Percentiles rank a stretch among this genome's conserved stretches.
phyloP scores from a whole-genome alignment of 2,113 vertebrate species.

The Anhinga rufa region DNA sequence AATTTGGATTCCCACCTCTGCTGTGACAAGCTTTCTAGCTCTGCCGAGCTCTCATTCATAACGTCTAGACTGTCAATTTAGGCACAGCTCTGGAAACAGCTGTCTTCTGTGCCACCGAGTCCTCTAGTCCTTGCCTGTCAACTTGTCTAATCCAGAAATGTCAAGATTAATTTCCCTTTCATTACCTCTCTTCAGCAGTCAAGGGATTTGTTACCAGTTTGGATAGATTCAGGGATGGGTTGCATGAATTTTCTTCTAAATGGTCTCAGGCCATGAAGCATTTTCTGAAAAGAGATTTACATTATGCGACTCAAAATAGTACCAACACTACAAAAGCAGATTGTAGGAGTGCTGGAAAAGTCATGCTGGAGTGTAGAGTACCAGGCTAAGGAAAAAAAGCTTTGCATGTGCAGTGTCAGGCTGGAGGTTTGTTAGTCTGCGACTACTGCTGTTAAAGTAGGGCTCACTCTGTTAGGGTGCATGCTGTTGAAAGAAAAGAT shows the following conservation, averaged over 20 bases:
- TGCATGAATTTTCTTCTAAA: neutral
- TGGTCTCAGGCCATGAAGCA: neutral
- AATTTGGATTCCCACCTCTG: neutral
- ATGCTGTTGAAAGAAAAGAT: neutral
- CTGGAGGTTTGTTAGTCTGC: neutral
- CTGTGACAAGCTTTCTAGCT: neutral
- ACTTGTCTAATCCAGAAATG: neutral
- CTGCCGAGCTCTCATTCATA: neutral
- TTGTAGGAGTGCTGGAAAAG: neutral
- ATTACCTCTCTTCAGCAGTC: neutral
- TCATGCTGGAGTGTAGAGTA: neutral
- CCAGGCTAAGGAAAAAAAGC: neutral
- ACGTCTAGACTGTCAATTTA: neutral
- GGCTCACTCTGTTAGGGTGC: neutral
- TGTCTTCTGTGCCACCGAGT: neutral
- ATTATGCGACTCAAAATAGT: neutral
- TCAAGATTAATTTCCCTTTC: neutral
- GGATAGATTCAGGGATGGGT: neutral
- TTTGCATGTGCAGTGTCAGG: neutral
- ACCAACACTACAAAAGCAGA: neutral
- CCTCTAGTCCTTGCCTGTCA: neutral
- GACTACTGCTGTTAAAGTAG: neutral
- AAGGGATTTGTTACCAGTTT: neutral
- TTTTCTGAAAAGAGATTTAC: neutral
- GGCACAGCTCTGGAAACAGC: neutral